Evolutionary conservation across 2,888 invertebrate species (phyloP).

Genomic region (Piscicola geometra): DNA sequence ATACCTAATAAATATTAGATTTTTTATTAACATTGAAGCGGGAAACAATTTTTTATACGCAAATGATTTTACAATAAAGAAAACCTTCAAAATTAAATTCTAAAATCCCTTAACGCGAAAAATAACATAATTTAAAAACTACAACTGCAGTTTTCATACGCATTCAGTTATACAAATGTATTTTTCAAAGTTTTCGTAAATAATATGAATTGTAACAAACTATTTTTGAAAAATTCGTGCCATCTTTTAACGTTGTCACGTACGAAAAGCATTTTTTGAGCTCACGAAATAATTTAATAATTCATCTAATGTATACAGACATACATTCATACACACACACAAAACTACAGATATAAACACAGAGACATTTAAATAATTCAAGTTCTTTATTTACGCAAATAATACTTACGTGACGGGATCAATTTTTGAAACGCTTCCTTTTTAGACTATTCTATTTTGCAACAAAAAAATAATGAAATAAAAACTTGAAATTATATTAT

Average conservation of each 20-base stretch:
- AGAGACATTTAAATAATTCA: neutral
- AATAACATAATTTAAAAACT: too few relatives aligned
- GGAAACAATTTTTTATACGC: neutral
- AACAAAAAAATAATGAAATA: neutral
- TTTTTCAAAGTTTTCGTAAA: too few relatives aligned
- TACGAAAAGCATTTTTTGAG: neutral
- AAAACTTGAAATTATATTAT: too few relatives aligned
- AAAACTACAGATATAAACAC: neutral
- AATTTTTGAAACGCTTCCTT: neutral
- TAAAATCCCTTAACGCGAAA: too few relatives aligned
- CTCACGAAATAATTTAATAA: neutral
- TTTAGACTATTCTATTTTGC: neutral
- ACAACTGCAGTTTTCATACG: too few relatives aligned
- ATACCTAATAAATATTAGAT: neutral
- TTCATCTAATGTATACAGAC: neutral
- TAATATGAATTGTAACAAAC: too few relatives aligned
- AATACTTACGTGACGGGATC: conserved; percentile 1
- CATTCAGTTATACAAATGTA: too few relatives aligned
- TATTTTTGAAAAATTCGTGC: neutral
- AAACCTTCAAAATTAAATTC: neutral
- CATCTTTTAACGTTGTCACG: neutral
- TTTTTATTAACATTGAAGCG: neutral
- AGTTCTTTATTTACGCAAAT: conserved; percentile 2
- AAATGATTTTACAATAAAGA: neutral
- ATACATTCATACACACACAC: neutral